Percentiles rank a stretch among this genome's conserved stretches.
Conservation (phyloP, 2,888 invertebrate species). For the Cordylochernes scorpioides region DNA sequence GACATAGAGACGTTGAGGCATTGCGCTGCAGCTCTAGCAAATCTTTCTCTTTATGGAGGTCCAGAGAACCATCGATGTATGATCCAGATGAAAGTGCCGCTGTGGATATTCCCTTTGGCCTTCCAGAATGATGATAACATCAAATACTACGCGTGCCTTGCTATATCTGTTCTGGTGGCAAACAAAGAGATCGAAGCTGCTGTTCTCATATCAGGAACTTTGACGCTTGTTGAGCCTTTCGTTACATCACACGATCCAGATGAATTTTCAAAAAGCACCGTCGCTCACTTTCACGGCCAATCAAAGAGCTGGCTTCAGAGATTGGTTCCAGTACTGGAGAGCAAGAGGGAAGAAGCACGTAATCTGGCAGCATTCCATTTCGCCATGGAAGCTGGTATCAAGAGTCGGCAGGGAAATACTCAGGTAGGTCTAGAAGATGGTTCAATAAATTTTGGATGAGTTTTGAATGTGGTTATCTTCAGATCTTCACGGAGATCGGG, state of each 20-base stretch:
- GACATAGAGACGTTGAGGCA: conserved; percentile 76
- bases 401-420: conserved; percentile 68
- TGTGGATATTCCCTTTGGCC: conserved; percentile 92
- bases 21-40: conserved; percentile 86
- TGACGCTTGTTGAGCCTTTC: conserved; percentile 87
- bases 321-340: conserved; percentile 73
- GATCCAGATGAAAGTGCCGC: conserved; percentile 73
- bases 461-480: too few relatives aligned
- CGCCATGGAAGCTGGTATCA: conserved; percentile 96
- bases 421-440: too few relatives aligned
- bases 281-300: conserved; percentile 80
- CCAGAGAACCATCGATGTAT: conserved; percentile 89
- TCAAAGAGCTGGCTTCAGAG: conserved; percentile 78
- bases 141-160: conserved; percentile 91
- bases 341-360: conserved; percentile 78
- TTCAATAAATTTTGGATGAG: too few relatives aligned
- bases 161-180: conserved; percentile 80
- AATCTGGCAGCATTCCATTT: conserved; percentile 90
- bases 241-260: conserved; percentile 77
- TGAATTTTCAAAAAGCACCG: conserved; percentile 70
- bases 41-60: conserved; percentile 81
- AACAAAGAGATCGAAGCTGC: conserved; percentile 94
- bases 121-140: conserved; percentile 89
- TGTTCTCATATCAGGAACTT: conserved; percentile 78
- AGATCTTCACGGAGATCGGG: conserved; percentile 55